Base-by-base conservation (phyloP, 2,888 invertebrate species). In the Dastarcus helophoroides region DNA sequence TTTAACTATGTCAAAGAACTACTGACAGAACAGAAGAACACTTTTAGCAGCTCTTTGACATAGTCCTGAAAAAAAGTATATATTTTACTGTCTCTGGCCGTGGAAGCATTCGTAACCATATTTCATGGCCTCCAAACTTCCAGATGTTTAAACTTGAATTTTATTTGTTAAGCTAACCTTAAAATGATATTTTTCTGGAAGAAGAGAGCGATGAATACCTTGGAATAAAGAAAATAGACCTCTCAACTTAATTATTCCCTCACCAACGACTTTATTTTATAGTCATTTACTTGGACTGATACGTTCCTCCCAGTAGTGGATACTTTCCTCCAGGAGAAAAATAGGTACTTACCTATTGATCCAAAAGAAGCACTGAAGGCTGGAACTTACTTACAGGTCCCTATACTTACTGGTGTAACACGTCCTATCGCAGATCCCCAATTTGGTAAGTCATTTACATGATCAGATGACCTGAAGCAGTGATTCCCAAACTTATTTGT, bases 391-490 rank as follows among this genome's bases (percentile, higher is more conserved):
- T 57, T 66, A 32, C 69, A 72, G 53, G 67, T 81, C 9, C 76
- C 80, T 14, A 58, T 80, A 25, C 58, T 83, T 31, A 65, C 78
- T 28, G 82, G 82, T 12, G 68, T 77, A 29, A 70, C 73, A n/a
- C 71, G 72, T 44, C 71, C 78, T 6, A 38, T 56, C 10, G 39
- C 47, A 7, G 45, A 53, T 36, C 40, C 47, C 8, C 46, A 56
- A 34, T 42, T 44, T 30, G 38, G 54, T 50, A 46, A 47, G 36
- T 17, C 13, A 11, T 6, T 10, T 11, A 6, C 14, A 7, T 10
- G 11, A 13, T 11, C 13, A 5, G 12, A 13, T n/a, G 12, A n/a
- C 11, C 6, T 26, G 4, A 3, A 3, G n/a, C 8, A 3, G 8
- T 8, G 27, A 10, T 31, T 33, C n/a, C n/a, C n/a, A n/a, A n/a